Conservation (phyloP, 1,140 invertebrate genomes). For the Atta cephalotes region DNA sequence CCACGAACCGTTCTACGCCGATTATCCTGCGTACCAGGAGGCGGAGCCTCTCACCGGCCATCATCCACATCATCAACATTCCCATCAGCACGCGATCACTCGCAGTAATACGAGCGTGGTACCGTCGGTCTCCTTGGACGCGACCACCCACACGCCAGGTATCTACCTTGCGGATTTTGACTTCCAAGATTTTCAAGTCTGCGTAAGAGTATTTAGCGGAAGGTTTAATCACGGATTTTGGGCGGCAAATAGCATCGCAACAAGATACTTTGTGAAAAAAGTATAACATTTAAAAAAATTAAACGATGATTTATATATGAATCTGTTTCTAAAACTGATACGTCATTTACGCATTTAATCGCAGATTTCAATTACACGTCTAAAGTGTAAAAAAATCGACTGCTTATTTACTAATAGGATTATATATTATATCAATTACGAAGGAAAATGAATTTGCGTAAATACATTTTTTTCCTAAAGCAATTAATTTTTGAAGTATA, state of each 20-base stretch:
- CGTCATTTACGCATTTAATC: background rate
- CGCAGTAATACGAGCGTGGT: slow-evolving; percentile 75
- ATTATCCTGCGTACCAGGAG: slow-evolving; percentile 85
- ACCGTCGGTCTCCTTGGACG: slow-evolving; percentile 82
- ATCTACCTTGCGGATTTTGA: slow-evolving; percentile 49
- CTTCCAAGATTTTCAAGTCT: background rate
- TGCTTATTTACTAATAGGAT: background rate
- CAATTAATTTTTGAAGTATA: background rate
- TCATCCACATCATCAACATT: slow-evolving; percentile 76
- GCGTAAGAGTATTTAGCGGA: background rate
- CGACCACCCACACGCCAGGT: slow-evolving; percentile 85
- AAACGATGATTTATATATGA: background rate
- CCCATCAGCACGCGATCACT: slow-evolving; percentile 73
- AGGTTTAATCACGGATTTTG: background rate
- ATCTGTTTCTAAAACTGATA: background rate
- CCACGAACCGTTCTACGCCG: slow-evolving; percentile 85
- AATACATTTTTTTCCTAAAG: background rate
- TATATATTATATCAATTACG: background rate
- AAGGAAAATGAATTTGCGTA: background rate
- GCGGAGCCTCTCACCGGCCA: slow-evolving; percentile 77
- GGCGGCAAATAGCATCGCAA: background rate
- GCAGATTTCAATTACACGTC: background rate
- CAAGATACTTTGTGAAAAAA: background rate
- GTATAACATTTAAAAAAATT: background rate
- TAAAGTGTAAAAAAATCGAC: too few relatives aligned